A percentile compares a stretch with the other conserved stretches of the same genome.
phyloP scores from a whole-genome alignment of 1,140 invertebrate species.

The Drosophila teissieri region DNA sequence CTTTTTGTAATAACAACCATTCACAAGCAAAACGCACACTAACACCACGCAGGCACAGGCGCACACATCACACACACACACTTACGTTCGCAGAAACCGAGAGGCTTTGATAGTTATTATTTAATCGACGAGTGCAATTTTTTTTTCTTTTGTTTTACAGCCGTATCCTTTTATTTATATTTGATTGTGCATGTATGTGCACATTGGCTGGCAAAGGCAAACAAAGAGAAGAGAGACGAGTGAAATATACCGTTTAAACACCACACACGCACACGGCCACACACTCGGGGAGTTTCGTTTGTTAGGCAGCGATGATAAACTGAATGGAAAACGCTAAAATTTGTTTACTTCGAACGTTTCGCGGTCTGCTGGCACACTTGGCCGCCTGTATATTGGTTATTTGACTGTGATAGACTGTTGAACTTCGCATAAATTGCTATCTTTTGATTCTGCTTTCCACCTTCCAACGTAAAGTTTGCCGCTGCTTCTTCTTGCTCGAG shows the following conservation, averaged over 20 bases:
- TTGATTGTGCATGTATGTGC: not conserved
- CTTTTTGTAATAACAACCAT: slow-evolving; percentile 58
- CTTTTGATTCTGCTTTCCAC: slow-evolving; percentile 44
- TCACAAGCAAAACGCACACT: slow-evolving; percentile 31
- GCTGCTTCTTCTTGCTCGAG: slow-evolving; percentile 66
- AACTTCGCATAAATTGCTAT: slow-evolving; percentile 38
- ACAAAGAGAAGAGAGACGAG: not conserved
- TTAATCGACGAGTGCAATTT: slow-evolving; percentile 28
- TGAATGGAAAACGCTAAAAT: slow-evolving; percentile 19
- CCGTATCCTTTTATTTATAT: slow-evolving; percentile 12
- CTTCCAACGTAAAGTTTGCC: slow-evolving; percentile 71
- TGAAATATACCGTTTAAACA: slow-evolving; percentile 44
- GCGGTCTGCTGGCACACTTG: not conserved
- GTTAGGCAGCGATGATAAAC: slow-evolving; percentile 38
- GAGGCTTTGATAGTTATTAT: slow-evolving; percentile 66
- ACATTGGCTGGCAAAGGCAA: not conserved
- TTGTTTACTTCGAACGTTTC: slow-evolving; percentile 20
- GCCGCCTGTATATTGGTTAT: not conserved
- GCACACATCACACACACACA: slow-evolving; percentile 21
- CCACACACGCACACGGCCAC: slow-evolving; percentile 35
- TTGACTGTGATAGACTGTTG: slow-evolving; percentile 15
- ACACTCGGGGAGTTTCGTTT: slow-evolving; percentile 36
- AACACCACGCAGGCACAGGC: slow-evolving; percentile 4
- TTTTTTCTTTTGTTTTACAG: slow-evolving; percentile 13
- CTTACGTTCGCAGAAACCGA: slow-evolving; percentile 20